Conservation (phyloP, 2,113 vertebrate species). For the Porphyrio hochstetteri region DNA sequence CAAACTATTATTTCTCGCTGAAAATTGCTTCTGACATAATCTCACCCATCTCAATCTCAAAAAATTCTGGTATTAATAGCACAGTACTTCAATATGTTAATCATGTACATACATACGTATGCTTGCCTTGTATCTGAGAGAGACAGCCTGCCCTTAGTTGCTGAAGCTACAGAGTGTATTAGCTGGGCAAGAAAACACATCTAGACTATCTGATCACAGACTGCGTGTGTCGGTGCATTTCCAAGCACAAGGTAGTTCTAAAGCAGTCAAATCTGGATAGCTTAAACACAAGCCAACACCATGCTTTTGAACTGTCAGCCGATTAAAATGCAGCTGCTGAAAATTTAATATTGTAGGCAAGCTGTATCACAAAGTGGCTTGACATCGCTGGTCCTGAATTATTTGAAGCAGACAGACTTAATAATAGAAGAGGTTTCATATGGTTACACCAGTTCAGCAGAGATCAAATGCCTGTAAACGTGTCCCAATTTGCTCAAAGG, state of each 20-base stretch:
- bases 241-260: background rate
- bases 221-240: background rate
- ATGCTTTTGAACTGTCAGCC: constrained; percentile 28
- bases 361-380: constrained; percentile 28
- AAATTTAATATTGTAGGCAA: constrained; percentile 41
- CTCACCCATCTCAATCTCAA: background rate
- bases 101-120: too few relatives aligned
- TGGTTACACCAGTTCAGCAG: constrained; percentile 22
- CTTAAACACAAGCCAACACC: background rate
- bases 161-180: background rate
- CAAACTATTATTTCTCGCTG: background rate
- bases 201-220: background rate
- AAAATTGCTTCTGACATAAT: background rate
- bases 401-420: constrained; percentile 49
- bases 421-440: constrained; percentile 54
- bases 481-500: constrained; percentile 41
- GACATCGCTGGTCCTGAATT: constrained; percentile 4
- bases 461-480: constrained; percentile 54
- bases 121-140: background rate
- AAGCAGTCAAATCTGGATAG: background rate
- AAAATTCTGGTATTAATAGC: background rate
- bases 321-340: constrained; percentile 33
- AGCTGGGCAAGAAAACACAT: background rate
- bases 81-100: background rate
- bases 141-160: background rate